Evolutionary conservation across 2,888 invertebrate genomes (phyloP), one percentile per base, ranked within the genome.

Genomic region (Drosophila mettleri): DNA sequence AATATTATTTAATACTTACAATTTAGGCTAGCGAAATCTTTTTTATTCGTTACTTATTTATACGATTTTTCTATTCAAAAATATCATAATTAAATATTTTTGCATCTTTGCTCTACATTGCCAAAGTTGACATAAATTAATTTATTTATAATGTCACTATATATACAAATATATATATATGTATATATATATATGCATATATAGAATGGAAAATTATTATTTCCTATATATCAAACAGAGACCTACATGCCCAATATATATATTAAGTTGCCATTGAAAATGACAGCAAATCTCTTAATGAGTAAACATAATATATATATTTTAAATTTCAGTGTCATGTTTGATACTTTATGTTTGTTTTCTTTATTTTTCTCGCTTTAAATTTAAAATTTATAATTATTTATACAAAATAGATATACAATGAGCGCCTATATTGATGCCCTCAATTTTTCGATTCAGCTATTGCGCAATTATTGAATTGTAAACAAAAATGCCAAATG

Each of bases 261-360:
- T 54, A 64, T 62, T 52, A 20, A 18, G n/a, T 27, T 16, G 45
- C 58, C 58, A 62, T 48, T 59, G 60, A 66, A 54, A 61, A 49
- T 22, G 54, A 34, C 66, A 34, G 49, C 51, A 84, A 84, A 80
- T 84, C 66, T 80, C 53, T 83, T 80, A 79, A 82, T 84, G 78
- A 66, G 58, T 72, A 61, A 71, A 61, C 62, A 48, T 39, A 69
- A 71, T 60, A 79, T 66, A 78, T 83, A 57, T 70, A 31, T 60
- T 51, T 27, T 54, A 58, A 76, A 69, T 86, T 82, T 83, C 85
- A 84, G 63, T 83, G 83, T 83, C 83, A 83, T 71, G 66, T 72
- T 81, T 69, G 49, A 52, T 78, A 74, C 62, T 81, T 83, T 83
- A 74, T 84, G 72, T 59, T 60, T 80, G 66, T 65, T 69, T 71